Percentiles rank a stretch among this genome's conserved stretches.
phyloP scores from a whole-genome alignment of 2,888 invertebrate species.

The Lepetodrilus schrolli region DNA sequence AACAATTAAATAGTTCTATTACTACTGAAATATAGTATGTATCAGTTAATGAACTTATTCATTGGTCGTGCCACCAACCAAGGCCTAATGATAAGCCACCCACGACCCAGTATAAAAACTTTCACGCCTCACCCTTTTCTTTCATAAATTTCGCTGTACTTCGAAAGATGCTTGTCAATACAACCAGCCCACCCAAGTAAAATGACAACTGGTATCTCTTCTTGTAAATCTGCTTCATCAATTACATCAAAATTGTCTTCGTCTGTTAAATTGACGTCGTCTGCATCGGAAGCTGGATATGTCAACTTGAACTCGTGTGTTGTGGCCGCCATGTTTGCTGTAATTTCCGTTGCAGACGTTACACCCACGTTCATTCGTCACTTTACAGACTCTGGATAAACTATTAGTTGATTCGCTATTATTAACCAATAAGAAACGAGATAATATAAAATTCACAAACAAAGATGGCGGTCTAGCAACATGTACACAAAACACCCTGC shows the following conservation, averaged over 20 bases:
- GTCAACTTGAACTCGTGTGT: conserved; percentile 67
- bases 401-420: not conserved
- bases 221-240: conserved; percentile 39
- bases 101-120: no score
- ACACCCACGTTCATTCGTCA: not conserved
- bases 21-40: no score
- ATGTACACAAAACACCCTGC: conserved; percentile 37
- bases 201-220: conserved; percentile 80
- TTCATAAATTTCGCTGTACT: conserved; percentile 86
- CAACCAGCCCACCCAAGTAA: conserved; percentile 88
- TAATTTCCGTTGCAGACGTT: not conserved
- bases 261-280: conserved; percentile 27
- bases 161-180: conserved; percentile 84
- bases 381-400: no score
- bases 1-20: no score
- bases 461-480: conserved; percentile 62
- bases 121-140: conserved; percentile 81
- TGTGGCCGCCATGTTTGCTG: conserved; percentile 44
- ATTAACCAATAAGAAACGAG: not conserved
- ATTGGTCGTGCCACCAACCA: no score
- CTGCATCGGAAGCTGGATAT: conserved; percentile 54
- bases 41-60: no score
- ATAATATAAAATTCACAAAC: no score
- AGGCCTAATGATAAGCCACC: no score
- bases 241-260: conserved; percentile 40